phyloP scores from a whole-genome alignment of 2,888 invertebrate species.

The Miltochrista miniata region DNA sequence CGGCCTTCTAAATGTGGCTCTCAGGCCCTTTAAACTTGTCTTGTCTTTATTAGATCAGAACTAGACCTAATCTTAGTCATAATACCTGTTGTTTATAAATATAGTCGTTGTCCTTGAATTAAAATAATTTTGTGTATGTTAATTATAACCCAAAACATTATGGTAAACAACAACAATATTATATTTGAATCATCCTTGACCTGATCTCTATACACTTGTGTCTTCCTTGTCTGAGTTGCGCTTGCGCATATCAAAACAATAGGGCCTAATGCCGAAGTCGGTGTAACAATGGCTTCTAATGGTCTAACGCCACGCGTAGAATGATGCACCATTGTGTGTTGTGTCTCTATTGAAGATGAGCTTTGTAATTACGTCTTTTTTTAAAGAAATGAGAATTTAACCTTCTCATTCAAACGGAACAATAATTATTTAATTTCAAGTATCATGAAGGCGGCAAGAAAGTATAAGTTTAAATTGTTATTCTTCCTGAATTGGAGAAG shows the following conservation, averaged over 20 bases:
- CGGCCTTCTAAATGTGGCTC: no score
- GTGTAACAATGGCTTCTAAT: slow-evolving; percentile 55
- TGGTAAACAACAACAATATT: slow-evolving; percentile 25
- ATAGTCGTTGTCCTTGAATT: not conserved
- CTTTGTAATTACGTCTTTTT: slow-evolving; percentile 30
- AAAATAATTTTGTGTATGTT: not conserved
- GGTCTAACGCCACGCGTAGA: slow-evolving; percentile 36
- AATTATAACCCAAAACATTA: not conserved
- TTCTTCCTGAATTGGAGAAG: no score
- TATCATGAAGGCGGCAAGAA: slow-evolving; percentile 9
- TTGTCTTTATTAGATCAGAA: not conserved
- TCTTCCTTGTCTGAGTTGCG: slow-evolving; percentile 39
- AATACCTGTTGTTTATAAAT: not conserved
- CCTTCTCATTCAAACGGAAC: slow-evolving; percentile 23
- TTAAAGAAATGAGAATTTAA: slow-evolving; percentile 33
- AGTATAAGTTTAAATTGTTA: no score
- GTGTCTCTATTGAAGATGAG: slow-evolving; percentile 26
- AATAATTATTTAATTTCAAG: slow-evolving; percentile 29
- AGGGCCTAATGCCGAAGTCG: slow-evolving; percentile 48
- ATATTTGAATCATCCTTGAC: slow-evolving; percentile 53
- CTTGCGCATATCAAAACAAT: slow-evolving; percentile 50
- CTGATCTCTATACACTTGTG: slow-evolving; percentile 51
- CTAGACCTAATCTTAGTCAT: not conserved
- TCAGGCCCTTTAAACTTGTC: no score
- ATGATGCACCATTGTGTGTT: slow-evolving; percentile 35